Evolutionary conservation across 1,140 invertebrate genomes (phyloP).

Genomic region (Diorhabda carinulata): DNA sequence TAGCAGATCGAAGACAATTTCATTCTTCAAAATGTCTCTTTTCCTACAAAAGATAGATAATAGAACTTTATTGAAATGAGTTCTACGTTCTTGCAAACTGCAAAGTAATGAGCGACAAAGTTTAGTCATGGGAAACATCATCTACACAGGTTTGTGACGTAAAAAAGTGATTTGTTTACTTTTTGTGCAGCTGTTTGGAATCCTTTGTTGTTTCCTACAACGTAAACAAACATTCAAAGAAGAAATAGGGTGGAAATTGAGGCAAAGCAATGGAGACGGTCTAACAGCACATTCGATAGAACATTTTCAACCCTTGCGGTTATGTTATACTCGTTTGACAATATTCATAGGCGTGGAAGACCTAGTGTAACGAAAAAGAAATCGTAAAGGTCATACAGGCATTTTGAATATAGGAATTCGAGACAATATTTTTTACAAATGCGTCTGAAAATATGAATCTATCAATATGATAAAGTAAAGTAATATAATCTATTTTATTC

Average conservation of each 20-base stretch:
- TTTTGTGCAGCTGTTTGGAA: conserved; percentile 8
- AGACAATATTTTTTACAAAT: too few relatives aligned
- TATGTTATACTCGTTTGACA: conserved; percentile 19
- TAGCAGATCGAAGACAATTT: too few relatives aligned
- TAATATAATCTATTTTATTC: too few relatives aligned
- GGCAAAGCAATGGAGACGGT: conserved; percentile 34
- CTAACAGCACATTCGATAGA: conserved; percentile 30
- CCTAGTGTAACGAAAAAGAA: not conserved
- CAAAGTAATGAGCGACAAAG: not conserved
- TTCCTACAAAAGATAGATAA: too few relatives aligned
- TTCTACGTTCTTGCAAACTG: not conserved
- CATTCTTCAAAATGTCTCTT: too few relatives aligned
- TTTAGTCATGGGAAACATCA: not conserved
- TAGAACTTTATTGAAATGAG: not conserved
- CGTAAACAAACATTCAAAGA: conserved; percentile 23
- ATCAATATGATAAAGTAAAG: too few relatives aligned
- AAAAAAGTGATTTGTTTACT: conserved; percentile 1
- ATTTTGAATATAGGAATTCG: not conserved
- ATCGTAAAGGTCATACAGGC: not conserved
- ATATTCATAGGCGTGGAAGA: conserved; percentile 10
- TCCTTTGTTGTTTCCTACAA: conserved; percentile 10
- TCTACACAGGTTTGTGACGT: not conserved
- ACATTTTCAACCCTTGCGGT: conserved; percentile 36
- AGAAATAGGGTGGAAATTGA: conserved; percentile 30
- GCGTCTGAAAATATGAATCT: too few relatives aligned